A percentile compares a stretch with the other conserved stretches of the same genome.
Conservation (phyloP, 2,113 vertebrate genomes). For the Albula goreensis region DNA sequence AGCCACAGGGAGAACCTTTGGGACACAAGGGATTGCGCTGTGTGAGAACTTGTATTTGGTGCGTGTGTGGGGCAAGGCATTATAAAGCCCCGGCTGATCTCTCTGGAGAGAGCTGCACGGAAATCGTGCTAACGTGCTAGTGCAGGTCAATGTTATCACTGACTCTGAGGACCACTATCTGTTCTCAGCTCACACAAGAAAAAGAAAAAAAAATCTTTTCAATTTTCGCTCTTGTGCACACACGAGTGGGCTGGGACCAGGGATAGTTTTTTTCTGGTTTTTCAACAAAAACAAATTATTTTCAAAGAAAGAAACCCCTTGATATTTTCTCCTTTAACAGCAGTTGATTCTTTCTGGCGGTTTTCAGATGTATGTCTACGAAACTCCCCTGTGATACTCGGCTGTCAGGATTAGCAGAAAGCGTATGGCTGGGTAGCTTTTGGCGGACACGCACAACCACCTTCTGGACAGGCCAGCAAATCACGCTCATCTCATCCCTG, state of each 20-base stretch:
- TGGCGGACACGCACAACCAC: no score
- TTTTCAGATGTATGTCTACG: constrained; percentile 28
- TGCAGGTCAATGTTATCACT: background rate
- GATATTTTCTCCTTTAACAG: constrained; percentile 26
- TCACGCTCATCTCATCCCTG: no score
- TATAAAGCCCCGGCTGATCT: background rate
- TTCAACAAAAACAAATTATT: constrained; percentile 45
- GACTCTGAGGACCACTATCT: background rate
- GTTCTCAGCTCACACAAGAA: no score
- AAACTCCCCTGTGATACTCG: constrained; percentile 25
- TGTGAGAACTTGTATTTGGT: background rate
- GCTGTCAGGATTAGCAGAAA: background rate
- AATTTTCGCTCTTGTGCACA: constrained; percentile 39
- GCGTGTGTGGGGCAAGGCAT: background rate
- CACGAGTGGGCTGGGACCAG: constrained; percentile 25
- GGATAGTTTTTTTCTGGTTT: constrained; percentile 23
- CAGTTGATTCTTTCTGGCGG: constrained; percentile 39
- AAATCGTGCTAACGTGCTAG: background rate
- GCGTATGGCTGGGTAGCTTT: no score
- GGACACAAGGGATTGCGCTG: background rate
- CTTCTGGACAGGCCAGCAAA: no score
- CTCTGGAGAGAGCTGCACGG: background rate
- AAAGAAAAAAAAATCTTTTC: constrained; percentile 16
- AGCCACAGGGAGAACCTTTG: background rate
- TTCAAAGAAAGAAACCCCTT: constrained; percentile 40